Base-by-base conservation (phyloP, 35 echinoderm and acorn worm species). In the Patiria miniata region DNA sequence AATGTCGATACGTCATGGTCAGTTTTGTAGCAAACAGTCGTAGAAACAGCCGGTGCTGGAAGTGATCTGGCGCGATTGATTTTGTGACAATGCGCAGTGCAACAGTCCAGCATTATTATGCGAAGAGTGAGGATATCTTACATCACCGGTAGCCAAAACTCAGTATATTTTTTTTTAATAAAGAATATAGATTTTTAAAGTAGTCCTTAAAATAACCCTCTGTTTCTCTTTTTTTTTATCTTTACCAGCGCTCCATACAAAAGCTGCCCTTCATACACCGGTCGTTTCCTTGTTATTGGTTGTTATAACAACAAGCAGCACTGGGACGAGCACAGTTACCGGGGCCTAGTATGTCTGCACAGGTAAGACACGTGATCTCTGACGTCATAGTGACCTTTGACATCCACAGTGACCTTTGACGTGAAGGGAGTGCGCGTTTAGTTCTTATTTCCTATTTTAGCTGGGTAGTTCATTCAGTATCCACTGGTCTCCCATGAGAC, bases 271-370 rank as follows among this genome's bases (percentile, higher is more conserved):
- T 23, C n/a, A n/a, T 73, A 47, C 42, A 47, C 65, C 19, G 14
- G 26, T 73, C 10, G 26, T 73, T 73, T 73, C 34, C 65, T 34
- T 73, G 26, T 36, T 73, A 34, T 30, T 34, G 26, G 65, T 73
- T 9, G 26, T 69, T 30, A 32, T n/a, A 73, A 32, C 23, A n/a
- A 73, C 65, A 73, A 73, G 65, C 65, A 73, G 65, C 21, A 30
- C 65, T 73, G 65, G 65, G 65, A 73, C 65, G 65, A 32, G 65
- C 65, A 73, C 65, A 73, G 65, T 26, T 73, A 73, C 65, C 65
- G 4, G 26, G 19, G 26, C 65, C 65, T 73, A 34, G 7, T 34
- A 73, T 73, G 65, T 73, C 65, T 23, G 65, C 65, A 73, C 65
- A 73, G 65, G 65, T 73, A 73, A 0, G 7, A 68, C 21, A 8